Base-by-base conservation (phyloP, 2,888 invertebrate genomes). In the Ennomos fuscantarius region DNA sequence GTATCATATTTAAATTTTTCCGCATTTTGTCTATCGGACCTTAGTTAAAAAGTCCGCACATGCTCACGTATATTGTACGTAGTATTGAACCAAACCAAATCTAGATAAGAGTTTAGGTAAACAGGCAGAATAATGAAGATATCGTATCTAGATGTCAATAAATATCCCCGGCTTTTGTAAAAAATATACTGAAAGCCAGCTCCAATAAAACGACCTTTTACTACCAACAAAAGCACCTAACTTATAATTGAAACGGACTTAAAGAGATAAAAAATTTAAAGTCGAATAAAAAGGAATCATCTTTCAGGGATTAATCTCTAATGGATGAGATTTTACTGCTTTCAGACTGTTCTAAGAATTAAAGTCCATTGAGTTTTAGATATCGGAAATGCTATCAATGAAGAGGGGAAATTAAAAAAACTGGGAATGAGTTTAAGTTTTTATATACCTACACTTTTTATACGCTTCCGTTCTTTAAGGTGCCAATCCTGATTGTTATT, bases 141-240 rank as follows among this genome's bases (percentile, higher is more conserved):
- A 52, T 54, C 49, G 49, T 59, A 86, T 87, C 86, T 82, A 81
- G 84, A 85, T 85, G 75, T 69, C 74, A 79, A 85, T 86, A 84
- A 85, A 85, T 80, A 53, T 49, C 40, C 55, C 52, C 39, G 35
- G 44, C 55, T 47, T 49, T 48, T 35, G 15, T 41, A 54, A 57
- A 62, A 49, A 64, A 57, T 32, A 45, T 49, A 52, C 46, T 51
- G 31, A 6, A n/a, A 36, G 9, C 33, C 46, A 12, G 33, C 43
- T 46, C 24, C 42, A 51, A 39, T 48, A 52, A 52, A 57, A 57
- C 39, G 39, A 42, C 24, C 47, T 57, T 52, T 57, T 44, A 52
- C 47, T 47, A 57, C 61, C 49, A 59, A 65, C 57, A 60, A 54
- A 65, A 65, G 65, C 48, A 51, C 54, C 57, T 44, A 67, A 65